Percentiles rank a stretch among this genome's conserved stretches.
phyloP scores from a whole-genome alignment of 2,888 invertebrate species.

The Embidobia sp. region DNA sequence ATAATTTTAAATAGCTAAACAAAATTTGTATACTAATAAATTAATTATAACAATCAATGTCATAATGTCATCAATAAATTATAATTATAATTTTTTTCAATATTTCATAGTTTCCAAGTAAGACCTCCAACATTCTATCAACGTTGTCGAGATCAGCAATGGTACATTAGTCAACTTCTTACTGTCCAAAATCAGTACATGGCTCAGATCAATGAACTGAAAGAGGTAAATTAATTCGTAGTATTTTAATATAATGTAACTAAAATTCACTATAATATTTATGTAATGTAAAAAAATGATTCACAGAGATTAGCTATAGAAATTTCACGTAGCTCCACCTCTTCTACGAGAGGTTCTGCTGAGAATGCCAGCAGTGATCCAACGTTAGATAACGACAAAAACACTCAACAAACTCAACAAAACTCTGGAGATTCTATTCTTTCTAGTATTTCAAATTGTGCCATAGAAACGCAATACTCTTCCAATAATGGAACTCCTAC shows the following conservation, averaged over 20 bases:
- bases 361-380: slow-evolving; percentile 66
- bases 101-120: slow-evolving; percentile 88
- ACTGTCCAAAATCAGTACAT: slow-evolving; percentile 90
- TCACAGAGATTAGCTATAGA: slow-evolving; percentile 85
- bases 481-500: slow-evolving; percentile 66
- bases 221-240: slow-evolving; percentile 87
- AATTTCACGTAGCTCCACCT: slow-evolving; percentile 86
- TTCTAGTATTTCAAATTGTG: slow-evolving; percentile 67
- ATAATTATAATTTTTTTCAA: not conserved
- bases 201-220: slow-evolving; percentile 91
- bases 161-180: slow-evolving; percentile 93
- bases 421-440: slow-evolving; percentile 67
- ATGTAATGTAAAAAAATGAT: not conserved
- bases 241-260: slow-evolving; percentile 1
- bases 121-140: slow-evolving; percentile 97
- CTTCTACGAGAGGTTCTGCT: slow-evolving; percentile 81
- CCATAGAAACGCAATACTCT: slow-evolving; percentile 67
- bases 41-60: too few relatives aligned
- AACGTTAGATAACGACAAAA: slow-evolving; percentile 63
- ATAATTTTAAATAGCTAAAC: too few relatives aligned
- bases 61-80: too few relatives aligned
- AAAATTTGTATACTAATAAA: too few relatives aligned
- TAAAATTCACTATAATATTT: not conserved
- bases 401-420: slow-evolving; percentile 66
- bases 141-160: slow-evolving; percentile 95